Evolutionary conservation across 2,113 vertebrate genomes (phyloP), one percentile per base, ranked within the genome.

Genomic region (Emydura subglobosa): DNA sequence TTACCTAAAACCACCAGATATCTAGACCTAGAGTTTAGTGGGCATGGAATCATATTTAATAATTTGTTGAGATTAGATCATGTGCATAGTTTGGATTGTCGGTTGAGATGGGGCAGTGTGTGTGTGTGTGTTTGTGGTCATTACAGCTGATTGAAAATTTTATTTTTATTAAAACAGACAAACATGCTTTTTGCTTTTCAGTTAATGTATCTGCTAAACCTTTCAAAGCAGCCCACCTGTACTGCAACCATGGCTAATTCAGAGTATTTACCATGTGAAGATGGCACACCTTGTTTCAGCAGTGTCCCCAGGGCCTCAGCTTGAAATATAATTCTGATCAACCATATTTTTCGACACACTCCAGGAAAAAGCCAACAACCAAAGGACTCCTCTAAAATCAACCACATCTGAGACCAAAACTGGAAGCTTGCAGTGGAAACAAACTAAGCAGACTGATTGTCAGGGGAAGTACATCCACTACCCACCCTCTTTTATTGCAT

Each of bases 181-280:
- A 96, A 97, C n/a, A 68, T 93, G 81, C 27, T 88, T 95, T 94
- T 1, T 1, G 83, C 78, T 95, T 91, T 90, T 95, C 90, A 95
- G 95, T 87, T 92, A n/a, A 92, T 92, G 95, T 95, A 96, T 92
- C 96, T 93, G 96, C 95, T 94, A 53, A 92, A 84, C 78, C 87
- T 92, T 93, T 82, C 87, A 94, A 94, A 96, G 92, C 90, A 95
- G 88, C 90, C 78, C 90, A 89, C 95, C 89, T 83, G 93, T 96
- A 92, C 86, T 97, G 95, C 83, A 89, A 42, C 80, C 57, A 87
- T 61, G 91, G 87, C 44, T 88, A 83, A 81, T 83, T 91, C 39
- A 80, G 84, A 93, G 14, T 34, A 61, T 31, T 19, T 17, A 68
- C 61, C 14, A n/a, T 2, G 14, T n/a, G 61, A n/a, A 68, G 31